A percentile compares a stretch with the other conserved stretches of the same genome.
These are phyloP conservation scores for Mesocentrotus franciscanus DNA, from an alignment of 53 echinoderm and acorn worm species.

Conservation along the genomic window DNA sequence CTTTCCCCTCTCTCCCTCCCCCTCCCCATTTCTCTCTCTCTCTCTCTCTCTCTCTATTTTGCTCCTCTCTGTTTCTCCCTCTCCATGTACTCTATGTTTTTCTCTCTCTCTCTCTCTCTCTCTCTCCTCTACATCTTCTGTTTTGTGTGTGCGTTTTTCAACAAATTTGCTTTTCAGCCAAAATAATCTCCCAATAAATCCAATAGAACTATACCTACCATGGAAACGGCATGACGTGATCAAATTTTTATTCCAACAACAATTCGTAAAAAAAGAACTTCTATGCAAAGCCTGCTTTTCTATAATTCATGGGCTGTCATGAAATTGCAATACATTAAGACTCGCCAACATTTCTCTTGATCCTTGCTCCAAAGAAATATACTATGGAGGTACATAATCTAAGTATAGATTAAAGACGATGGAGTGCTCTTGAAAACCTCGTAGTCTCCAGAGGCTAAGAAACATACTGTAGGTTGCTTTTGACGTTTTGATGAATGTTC, in stretches of 20 bases:
- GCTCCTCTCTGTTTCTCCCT: neutral
- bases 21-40: neutral
- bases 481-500: neutral
- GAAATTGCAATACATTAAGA: neutral
- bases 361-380: neutral
- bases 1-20: neutral
- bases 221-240: conserved; percentile 48
- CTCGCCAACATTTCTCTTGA: neutral
- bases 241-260: neutral
- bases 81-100: neutral
- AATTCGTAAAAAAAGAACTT: neutral
- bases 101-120: neutral
- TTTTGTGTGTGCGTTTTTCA: neutral
- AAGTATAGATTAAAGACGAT: neutral
- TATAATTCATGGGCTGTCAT: neutral
- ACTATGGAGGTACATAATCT: neutral
- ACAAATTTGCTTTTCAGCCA: neutral
- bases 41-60: neutral
- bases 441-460: neutral
- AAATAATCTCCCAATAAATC: neutral
- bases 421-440: neutral
- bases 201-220: neutral
- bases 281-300: neutral
- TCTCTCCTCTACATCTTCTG: neutral
- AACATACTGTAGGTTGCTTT: neutral